Evolutionary conservation across 2,797 vertebrate species (phyloP).

Genomic region (Micrastur ruficollis): DNA sequence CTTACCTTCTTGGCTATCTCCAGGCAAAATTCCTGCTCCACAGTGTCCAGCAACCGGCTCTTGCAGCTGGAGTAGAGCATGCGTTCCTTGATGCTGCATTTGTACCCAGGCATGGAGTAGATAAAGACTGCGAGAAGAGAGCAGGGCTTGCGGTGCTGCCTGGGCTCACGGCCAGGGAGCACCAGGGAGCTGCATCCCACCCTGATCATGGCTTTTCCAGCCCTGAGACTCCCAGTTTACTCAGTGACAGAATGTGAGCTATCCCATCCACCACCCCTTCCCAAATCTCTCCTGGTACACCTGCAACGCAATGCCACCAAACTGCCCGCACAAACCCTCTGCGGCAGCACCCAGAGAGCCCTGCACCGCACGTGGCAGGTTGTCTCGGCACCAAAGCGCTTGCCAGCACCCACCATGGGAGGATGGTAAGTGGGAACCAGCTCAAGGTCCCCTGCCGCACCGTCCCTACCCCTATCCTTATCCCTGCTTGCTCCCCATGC

Average conservation of each 20-base stretch:
- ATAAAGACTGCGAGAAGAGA: slow-evolving; percentile 87
- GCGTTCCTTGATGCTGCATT: slow-evolving; percentile 96
- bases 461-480: background rate
- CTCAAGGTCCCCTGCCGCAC: background rate
- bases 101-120: slow-evolving; percentile 99
- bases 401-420: rapidly evolving
- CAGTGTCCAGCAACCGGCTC: slow-evolving; percentile 91
- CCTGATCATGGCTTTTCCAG: background rate
- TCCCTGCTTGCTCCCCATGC: background rate
- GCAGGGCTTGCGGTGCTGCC: background rate
- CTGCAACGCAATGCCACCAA: background rate
- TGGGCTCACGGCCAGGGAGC: rapidly evolving
- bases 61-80: slow-evolving; percentile 99
- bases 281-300: background rate
- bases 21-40: slow-evolving; percentile 91
- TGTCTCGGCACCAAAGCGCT: background rate
- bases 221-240: background rate
- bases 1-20: slow-evolving; percentile 95
- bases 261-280: background rate
- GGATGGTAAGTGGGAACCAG: rapidly evolving
- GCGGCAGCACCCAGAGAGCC: background rate
- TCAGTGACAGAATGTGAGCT: background rate
- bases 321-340: background rate
- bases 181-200: background rate
- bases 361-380: rapidly evolving